Evolutionary conservation across 2,113 vertebrate species (phyloP).

Genomic region (Agelaius phoeniceus): DNA sequence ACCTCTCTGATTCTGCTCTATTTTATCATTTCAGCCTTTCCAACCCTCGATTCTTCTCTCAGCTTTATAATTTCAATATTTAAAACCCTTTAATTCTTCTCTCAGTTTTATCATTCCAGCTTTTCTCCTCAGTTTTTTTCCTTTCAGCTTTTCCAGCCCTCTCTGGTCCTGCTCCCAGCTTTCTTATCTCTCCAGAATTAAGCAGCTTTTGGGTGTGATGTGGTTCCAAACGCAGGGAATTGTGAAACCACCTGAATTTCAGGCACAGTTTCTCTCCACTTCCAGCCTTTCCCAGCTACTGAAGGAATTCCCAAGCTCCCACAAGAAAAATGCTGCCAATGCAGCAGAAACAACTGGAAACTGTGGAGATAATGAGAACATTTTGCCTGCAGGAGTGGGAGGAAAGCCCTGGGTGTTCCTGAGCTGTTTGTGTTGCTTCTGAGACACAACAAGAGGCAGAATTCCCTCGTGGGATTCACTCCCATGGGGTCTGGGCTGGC

Average conservation of each 20-base stretch:
- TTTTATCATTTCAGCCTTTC: not conserved
- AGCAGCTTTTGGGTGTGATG: not conserved
- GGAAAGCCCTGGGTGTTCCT: not conserved
- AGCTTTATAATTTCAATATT: not conserved
- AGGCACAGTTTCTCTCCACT: not conserved
- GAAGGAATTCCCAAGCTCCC: not conserved
- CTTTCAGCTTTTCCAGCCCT: not conserved
- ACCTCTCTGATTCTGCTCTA: not conserved
- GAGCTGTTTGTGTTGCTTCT: not conserved
- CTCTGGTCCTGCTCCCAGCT: not conserved
- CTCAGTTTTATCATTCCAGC: not conserved
- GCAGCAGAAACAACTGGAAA: not conserved
- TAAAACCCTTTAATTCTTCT: not conserved
- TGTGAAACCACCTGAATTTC: not conserved
- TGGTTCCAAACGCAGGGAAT: not conserved
- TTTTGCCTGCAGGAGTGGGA: not conserved
- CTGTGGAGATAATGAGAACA: not conserved
- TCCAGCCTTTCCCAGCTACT: not conserved
- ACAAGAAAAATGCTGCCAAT: not conserved
- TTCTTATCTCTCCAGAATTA: not conserved
- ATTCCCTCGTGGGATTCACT: not conserved
- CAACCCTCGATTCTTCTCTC: not conserved
- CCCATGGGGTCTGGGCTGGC: not conserved
- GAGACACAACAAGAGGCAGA: not conserved
- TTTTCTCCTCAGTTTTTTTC: not conserved